A percentile compares a stretch with the other conserved stretches of the same genome.
Evolutionary conservation across 64 coral and sea anemone genomes (phyloP).

Genomic region (Pachyseris speciosa): DNA sequence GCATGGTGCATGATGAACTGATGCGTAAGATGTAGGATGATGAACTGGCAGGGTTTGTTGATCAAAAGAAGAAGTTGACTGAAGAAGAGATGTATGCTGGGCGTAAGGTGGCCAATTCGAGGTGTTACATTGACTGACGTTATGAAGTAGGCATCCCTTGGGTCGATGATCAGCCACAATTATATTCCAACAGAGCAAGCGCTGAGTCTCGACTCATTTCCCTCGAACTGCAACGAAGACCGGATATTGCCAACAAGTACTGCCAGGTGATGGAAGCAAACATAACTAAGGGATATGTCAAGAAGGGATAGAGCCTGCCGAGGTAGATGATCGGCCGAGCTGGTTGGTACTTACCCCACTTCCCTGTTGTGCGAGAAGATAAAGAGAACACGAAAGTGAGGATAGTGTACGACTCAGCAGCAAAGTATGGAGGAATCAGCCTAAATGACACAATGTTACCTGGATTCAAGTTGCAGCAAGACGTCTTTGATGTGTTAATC

Average conservation of each 20-base stretch:
- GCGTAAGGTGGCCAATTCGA: no score
- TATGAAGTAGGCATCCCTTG: slow-evolving; percentile 68
- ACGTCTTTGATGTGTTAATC: slow-evolving; percentile 38
- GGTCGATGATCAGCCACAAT: slow-evolving; percentile 33
- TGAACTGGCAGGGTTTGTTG: slow-evolving; percentile 35
- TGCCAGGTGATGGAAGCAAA: slow-evolving; percentile 47
- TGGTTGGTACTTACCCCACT: slow-evolving; percentile 54
- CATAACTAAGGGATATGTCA: slow-evolving; percentile 37
- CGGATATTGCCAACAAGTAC: slow-evolving; percentile 45
- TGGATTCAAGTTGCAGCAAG: slow-evolving; percentile 45
- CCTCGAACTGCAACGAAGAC: slow-evolving; percentile 3
- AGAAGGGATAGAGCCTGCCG: slow-evolving; percentile 10
- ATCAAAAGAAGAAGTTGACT: background rate
- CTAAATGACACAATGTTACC: slow-evolving; percentile 55
- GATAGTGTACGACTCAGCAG: slow-evolving; percentile 59
- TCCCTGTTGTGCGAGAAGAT: slow-evolving; percentile 47
- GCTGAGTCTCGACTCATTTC: slow-evolving; percentile 38
- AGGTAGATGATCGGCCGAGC: background rate
- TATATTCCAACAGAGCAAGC: slow-evolving; percentile 55
- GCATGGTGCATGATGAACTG: slow-evolving; percentile 26
- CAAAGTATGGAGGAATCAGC: slow-evolving; percentile 4
- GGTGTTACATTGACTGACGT: no score
- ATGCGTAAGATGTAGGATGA: slow-evolving; percentile 78
- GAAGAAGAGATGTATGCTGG: slow-evolving; percentile 34
- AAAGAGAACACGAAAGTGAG: slow-evolving; percentile 57